These are phyloP conservation scores for Limenitis camilla DNA, from an alignment of 2,888 invertebrate species.

Conservation along the genomic window DNA sequence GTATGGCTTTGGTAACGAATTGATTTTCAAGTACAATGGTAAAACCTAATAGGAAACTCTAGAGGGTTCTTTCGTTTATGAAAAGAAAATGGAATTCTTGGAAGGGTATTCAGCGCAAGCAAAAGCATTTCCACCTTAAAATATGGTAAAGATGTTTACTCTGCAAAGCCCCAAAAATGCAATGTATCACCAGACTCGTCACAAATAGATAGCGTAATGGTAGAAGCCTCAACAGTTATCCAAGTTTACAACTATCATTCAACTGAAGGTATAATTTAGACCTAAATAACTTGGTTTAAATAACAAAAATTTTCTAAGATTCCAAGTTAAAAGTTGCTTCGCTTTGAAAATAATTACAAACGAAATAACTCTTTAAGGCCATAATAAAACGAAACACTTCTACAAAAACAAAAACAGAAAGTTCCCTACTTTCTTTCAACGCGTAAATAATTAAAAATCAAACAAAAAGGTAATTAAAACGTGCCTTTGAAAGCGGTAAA, in stretches of 20 bases:
- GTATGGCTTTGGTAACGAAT: no score
- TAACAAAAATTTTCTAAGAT: no score
- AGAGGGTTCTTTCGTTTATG: background rate
- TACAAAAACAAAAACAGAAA: constrained; percentile 9
- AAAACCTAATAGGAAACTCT: no score
- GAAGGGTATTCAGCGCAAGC: background rate
- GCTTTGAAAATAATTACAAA: background rate
- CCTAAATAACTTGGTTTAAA: background rate
- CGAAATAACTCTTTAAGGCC: background rate
- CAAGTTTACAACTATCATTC: no score
- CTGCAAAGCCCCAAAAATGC: no score
- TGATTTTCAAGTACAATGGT: no score
- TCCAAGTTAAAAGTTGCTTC: background rate
- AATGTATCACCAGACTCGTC: no score
- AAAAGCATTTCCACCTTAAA: no score
- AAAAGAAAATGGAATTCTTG: background rate
- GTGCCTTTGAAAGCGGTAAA: constrained; percentile 25
- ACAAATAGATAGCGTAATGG: no score
- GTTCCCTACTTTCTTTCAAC: constrained; percentile 16
- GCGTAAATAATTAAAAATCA: constrained; percentile 23
- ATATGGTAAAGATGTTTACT: no score
- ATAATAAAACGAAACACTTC: constrained; percentile 5
- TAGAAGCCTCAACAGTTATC: no score
- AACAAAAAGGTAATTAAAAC: constrained; percentile 26
- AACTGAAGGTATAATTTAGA: background rate